A percentile compares a stretch with the other conserved stretches of the same genome.
Conservation (phyloP, 2,888 invertebrate species). For the Acrobeloides nanus region DNA sequence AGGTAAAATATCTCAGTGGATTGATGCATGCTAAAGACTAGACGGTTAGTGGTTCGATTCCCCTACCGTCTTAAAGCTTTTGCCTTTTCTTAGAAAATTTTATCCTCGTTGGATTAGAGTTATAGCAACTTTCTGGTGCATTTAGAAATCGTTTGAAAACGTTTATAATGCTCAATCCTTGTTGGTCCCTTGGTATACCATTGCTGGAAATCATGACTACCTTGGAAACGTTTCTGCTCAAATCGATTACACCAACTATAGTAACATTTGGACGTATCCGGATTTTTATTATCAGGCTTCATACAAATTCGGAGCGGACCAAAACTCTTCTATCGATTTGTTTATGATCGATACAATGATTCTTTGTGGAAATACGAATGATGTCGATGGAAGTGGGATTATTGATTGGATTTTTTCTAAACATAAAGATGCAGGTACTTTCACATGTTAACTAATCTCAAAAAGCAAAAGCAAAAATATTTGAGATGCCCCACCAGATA, state of each 20-base stretch:
- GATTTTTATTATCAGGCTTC: conserved; percentile 12
- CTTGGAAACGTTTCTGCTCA: conserved; percentile 58
- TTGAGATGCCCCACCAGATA: conserved; percentile 22
- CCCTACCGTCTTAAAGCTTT: too few relatives aligned
- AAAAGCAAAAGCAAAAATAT: too few relatives aligned
- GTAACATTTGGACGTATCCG: conserved; percentile 36
- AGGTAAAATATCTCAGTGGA: too few relatives aligned
- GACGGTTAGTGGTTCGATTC: too few relatives aligned
- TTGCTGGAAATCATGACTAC: conserved; percentile 60
- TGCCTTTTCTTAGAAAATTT: too few relatives aligned
- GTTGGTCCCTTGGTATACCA: conserved; percentile 55
- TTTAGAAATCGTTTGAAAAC: conserved; percentile 56
- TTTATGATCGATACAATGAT: conserved; percentile 58
- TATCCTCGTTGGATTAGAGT: too few relatives aligned
- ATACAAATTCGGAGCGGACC: conserved; percentile 50
- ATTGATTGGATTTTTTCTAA: conserved; percentile 54
- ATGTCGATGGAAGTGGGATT: conserved; percentile 51
- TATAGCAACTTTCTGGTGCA: too few relatives aligned
- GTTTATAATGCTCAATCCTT: conserved; percentile 53
- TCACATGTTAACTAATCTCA: too few relatives aligned
- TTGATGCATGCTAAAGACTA: too few relatives aligned
- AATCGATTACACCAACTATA: conserved; percentile 54
- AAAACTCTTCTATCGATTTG: conserved; percentile 51
- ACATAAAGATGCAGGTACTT: too few relatives aligned
- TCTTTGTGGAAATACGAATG: conserved; percentile 56